phyloP scores from a whole-genome alignment of 2,888 invertebrate genomes.

The Malachius bipustulatus region DNA sequence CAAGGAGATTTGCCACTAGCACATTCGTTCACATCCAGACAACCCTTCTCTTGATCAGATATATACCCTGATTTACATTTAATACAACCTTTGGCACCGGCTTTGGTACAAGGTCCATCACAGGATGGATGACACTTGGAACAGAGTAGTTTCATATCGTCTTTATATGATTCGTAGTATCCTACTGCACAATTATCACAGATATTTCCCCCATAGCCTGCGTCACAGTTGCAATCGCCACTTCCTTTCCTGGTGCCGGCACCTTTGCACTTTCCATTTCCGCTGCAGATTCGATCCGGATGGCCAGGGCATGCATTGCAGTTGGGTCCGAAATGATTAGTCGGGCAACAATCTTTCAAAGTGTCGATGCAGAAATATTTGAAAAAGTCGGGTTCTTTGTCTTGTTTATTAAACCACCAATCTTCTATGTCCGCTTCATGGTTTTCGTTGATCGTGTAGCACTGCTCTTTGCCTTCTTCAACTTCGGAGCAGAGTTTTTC shows the following conservation, averaged over 20 bases:
- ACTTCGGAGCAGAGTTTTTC: constrained; percentile 74
- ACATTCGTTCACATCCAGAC: constrained; percentile 80
- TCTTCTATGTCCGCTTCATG: constrained; percentile 71
- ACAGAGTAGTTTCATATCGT: constrained; percentile 62
- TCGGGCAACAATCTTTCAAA: constrained; percentile 71
- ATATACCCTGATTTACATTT: constrained; percentile 63
- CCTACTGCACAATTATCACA: constrained; percentile 70
- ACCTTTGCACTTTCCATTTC: constrained; percentile 68
- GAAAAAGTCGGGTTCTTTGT: constrained; percentile 43
- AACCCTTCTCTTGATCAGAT: constrained; percentile 61
- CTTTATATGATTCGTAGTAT: constrained; percentile 62
- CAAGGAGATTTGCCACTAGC: constrained; percentile 42
- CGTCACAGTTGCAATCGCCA: constrained; percentile 78
- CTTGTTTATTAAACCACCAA: constrained; percentile 71
- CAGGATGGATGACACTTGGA: constrained; percentile 72
- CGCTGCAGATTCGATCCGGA: constrained; percentile 62
- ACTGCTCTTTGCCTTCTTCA: constrained; percentile 60
- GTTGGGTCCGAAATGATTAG: constrained; percentile 67
- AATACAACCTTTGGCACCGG: constrained; percentile 56
- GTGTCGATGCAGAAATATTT: constrained; percentile 70
- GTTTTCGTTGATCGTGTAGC: constrained; percentile 73
- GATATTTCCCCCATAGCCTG: constrained; percentile 63
- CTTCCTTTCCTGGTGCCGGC: constrained; percentile 87
- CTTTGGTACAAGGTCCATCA: constrained; percentile 59
- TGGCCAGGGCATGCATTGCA: constrained; percentile 72